phyloP scores from a whole-genome alignment of 92 coral and sea anemone species.

The Paragorgia papillata region DNA sequence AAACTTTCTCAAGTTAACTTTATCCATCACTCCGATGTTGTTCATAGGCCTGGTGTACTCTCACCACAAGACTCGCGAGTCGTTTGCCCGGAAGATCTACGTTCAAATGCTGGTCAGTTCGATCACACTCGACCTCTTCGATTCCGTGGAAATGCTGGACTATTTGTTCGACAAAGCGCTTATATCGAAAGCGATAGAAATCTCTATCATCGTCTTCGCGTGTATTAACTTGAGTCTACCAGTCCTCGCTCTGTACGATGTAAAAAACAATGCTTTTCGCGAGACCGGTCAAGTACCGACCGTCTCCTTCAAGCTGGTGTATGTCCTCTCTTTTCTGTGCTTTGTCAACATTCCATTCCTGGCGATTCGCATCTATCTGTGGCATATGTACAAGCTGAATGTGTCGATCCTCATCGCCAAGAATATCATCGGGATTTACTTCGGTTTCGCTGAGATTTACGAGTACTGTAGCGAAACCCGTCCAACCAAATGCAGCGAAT shows the following conservation, averaged over 20 bases:
- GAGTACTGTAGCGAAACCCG: conserved; percentile 84
- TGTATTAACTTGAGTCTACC: conserved; percentile 79
- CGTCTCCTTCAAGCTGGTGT: conserved; percentile 75
- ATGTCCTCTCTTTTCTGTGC: conserved; percentile 69
- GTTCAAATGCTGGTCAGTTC: conserved; percentile 71
- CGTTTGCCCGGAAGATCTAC: conserved; percentile 70
- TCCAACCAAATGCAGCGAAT: conserved; percentile 66
- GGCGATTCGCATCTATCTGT: conserved; percentile 64
- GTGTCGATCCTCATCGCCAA: conserved; percentile 72
- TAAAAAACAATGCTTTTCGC: conserved; percentile 74
- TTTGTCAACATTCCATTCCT: conserved; percentile 80
- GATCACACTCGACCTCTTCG: conserved; percentile 80
- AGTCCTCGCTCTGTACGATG: conserved; percentile 74
- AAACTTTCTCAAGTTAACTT: conserved; percentile 78
- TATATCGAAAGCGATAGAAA: conserved; percentile 38
- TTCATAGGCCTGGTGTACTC: conserved; percentile 75
- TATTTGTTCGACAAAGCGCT: conserved; percentile 64
- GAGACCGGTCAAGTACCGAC: conserved; percentile 74
- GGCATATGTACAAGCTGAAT: conserved; percentile 63
- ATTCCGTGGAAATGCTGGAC: conserved; percentile 88
- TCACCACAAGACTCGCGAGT: conserved; percentile 71
- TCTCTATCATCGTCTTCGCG: conserved; percentile 65
- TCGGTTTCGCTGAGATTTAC: conserved; percentile 71
- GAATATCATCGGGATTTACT: conserved; percentile 65
- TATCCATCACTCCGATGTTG: conserved; percentile 81